Base-by-base conservation (phyloP, 2,113 vertebrate species). In the Delphinus delphis region DNA sequence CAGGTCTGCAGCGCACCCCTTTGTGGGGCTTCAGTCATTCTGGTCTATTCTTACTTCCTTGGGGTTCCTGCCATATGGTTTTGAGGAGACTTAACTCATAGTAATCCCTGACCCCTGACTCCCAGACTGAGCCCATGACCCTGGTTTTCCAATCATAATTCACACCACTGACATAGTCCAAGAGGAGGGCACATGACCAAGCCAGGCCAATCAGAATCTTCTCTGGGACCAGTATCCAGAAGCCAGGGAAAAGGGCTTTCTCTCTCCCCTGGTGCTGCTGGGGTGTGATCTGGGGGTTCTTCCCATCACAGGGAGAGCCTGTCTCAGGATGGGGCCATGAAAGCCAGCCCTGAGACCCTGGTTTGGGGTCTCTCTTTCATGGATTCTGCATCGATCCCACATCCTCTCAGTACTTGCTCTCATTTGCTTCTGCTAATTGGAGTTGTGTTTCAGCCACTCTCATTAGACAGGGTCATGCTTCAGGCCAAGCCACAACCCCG, bases 101-200 rank as follows among this genome's bases (percentile, higher is more conserved):
- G 47, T 33, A 26, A 58, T 18, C 18, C 65, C 67, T 82, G n/a
- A 60, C 50, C 55, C n/a, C 77, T 55, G 6, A 58, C 36, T 85
- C 47, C 21, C 28, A 71, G 36, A 5, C 25, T 77, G 20, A 53
- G n/a, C 17, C 36, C 17, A 26, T 50, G 53, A 44, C n/a, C 26
- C 58, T 85, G 71, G 41, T 23, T 55, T 93, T 47, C 67, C 31
- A 53, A 58, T 67, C 28, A 21, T 65, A 36, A 93, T 18, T 13
- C 8, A 68, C 0, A 0, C 23, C 36, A 47, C 21, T 60, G 25
- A 5, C 9, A 17, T 11, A 6, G 58, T 11, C 55, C 6, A 67
- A n/a, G 67, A 95, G 63, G 83, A 53, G 2, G 38, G 1, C 38
- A 41, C 0, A 13, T 65, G 58, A 84, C 67, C 65, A 93, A 31